Percentiles rank a stretch among this genome's conserved stretches.
These are phyloP conservation scores for Tribolium madens DNA, from an alignment of 1,140 invertebrate species.

Conservation along the genomic window DNA sequence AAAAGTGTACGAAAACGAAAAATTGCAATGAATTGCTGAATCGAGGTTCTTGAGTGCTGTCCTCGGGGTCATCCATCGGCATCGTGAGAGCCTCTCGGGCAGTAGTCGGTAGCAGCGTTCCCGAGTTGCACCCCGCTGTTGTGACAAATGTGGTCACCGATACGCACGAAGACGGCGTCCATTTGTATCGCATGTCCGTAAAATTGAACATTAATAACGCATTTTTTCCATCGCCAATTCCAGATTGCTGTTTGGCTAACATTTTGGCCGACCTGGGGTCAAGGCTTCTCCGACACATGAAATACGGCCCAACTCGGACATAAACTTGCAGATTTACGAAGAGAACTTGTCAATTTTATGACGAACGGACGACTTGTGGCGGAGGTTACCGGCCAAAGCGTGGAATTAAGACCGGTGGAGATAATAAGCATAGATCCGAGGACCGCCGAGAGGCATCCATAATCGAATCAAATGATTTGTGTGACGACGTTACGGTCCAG, in stretches of 20 bases:
- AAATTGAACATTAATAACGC: constrained; percentile 37
- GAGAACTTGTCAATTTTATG: neutral
- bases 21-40: too few species aligned
- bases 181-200: constrained; percentile 24
- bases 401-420: neutral
- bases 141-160: constrained; percentile 32
- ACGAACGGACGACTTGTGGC: neutral
- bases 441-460: constrained; percentile 28
- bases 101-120: constrained; percentile 25
- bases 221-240: constrained; percentile 4
- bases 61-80: neutral
- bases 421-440: constrained; percentile 23
- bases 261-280: constrained; percentile 8
- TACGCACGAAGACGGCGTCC: constrained; percentile 33
- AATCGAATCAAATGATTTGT: constrained; percentile 39
- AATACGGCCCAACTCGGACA: constrained; percentile 2
- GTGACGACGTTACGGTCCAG: too few species aligned
- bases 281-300: constrained; percentile 1
- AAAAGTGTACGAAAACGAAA: too few species aligned
- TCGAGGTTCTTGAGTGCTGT: neutral
- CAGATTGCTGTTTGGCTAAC: constrained; percentile 19
- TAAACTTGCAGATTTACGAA: constrained; percentile 27
- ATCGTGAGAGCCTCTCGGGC: constrained; percentile 11
- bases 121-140: constrained; percentile 17
- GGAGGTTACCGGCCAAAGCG: neutral